These are phyloP conservation scores for Glomeris maerens DNA, from an alignment of 1,140 invertebrate genomes.

Conservation along the genomic window DNA sequence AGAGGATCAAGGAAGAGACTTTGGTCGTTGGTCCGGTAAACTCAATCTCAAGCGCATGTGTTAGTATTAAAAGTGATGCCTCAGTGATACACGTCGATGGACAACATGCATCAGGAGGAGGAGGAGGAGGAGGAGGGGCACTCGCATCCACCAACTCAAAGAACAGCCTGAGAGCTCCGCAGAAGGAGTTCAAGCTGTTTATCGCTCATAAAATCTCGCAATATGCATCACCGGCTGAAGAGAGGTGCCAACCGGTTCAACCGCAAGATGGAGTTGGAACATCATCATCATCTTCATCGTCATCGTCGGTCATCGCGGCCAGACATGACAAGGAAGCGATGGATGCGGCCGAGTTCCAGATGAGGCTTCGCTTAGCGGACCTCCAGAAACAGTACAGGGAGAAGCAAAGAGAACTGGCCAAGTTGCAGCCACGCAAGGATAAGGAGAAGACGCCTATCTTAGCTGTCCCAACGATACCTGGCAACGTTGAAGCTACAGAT, in stretches of 20 bases:
- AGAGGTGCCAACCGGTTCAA: background rate
- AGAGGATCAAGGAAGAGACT: conserved; percentile 57
- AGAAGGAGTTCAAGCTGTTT: conserved; percentile 34
- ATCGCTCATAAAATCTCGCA: conserved; percentile 28
- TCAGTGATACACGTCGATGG: conserved; percentile 16
- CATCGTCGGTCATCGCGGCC: background rate
- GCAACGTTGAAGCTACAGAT: background rate
- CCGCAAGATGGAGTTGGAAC: conserved; percentile 1
- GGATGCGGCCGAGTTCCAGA: conserved; percentile 58
- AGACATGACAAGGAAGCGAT: conserved; percentile 35
- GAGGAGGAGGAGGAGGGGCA: conserved; percentile 12
- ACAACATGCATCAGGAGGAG: conserved; percentile 22
- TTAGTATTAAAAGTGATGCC: conserved; percentile 2
- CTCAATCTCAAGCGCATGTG: conserved; percentile 2
- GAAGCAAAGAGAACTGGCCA: conserved; percentile 60
- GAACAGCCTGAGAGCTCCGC: too few relatives aligned
- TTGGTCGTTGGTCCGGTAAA: conserved; percentile 18
- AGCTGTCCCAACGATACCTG: too few relatives aligned
- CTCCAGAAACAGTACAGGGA: conserved; percentile 64
- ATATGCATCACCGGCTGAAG: conserved; percentile 5
- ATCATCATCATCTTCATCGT: background rate
- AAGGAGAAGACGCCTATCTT: conserved; percentile 31
- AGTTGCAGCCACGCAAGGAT: conserved; percentile 38
- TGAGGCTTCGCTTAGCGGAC: conserved; percentile 60
- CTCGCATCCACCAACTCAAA: conserved; percentile 29